Conservation (phyloP, 2,888 invertebrate genomes). For the Linnaemya vulpina region DNA sequence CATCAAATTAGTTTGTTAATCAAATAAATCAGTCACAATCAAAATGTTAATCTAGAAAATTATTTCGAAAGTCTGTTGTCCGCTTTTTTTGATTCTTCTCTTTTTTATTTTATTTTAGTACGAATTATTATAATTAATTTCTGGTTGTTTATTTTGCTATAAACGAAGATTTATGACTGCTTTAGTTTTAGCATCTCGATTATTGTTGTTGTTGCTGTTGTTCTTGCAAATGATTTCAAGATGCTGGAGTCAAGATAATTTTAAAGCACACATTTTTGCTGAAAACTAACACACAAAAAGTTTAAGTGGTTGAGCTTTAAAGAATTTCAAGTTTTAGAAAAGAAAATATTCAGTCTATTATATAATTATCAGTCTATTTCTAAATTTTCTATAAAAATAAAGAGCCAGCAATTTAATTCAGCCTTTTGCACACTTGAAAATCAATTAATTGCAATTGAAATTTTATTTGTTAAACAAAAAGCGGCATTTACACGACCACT, state of each 20-base stretch:
- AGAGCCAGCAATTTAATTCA: neutral
- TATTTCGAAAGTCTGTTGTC: neutral
- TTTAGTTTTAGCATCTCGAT: neutral
- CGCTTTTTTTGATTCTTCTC: neutral
- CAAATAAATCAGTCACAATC: slow-evolving; percentile 64
- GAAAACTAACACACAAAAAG: neutral
- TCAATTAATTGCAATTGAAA: slow-evolving; percentile 10
- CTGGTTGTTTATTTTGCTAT: neutral
- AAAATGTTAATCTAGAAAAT: slow-evolving; percentile 55
- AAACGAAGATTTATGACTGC: slow-evolving; percentile 24
- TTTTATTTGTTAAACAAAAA: neutral
- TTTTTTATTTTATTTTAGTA: neutral
- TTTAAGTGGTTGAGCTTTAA: neutral
- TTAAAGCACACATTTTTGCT: neutral
- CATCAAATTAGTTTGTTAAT: slow-evolving; percentile 59
- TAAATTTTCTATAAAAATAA: too few species aligned
- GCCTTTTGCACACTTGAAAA: neutral
- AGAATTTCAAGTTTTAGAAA: neutral
- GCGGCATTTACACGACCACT: slow-evolving; percentile 12
- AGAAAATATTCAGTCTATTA: neutral
- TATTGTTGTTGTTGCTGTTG: neutral
- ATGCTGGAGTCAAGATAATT: neutral
- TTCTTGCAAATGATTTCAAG: neutral
- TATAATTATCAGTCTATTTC: neutral
- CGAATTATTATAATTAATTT: slow-evolving; percentile 30